Evolutionary conservation across 2,888 invertebrate species (phyloP).

Genomic region (Rhopalosiphum nymphaeae): DNA sequence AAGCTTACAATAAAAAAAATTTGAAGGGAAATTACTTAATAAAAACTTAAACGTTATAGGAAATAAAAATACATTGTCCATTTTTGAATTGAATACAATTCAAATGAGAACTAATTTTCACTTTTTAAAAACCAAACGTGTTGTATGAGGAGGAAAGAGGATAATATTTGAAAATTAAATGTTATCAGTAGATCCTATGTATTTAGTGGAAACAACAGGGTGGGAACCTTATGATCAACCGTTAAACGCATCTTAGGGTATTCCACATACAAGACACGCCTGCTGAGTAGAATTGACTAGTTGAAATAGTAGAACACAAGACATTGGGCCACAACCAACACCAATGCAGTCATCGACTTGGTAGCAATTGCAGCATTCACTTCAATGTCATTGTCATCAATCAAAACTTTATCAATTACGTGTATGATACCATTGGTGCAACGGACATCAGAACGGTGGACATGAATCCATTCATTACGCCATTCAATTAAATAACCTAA

Average conservation of each 20-base stretch:
- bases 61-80: conserved; percentile 26
- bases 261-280: conserved; percentile 48
- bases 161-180: conserved; percentile 33
- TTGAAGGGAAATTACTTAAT: background rate
- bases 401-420: conserved; percentile 89
- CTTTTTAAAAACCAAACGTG: conserved; percentile 9
- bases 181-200: conserved; percentile 32
- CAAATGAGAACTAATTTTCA: conserved; percentile 26
- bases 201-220: conserved; percentile 38
- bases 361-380: conserved; percentile 67
- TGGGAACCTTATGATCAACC: conserved; percentile 44
- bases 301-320: conserved; percentile 43
- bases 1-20: conserved; percentile 48
- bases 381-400: conserved; percentile 85
- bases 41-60: conserved; percentile 10
- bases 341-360: conserved; percentile 1
- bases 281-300: conserved; percentile 58
- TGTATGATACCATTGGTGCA: conserved; percentile 97
- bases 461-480: conserved; percentile 86
- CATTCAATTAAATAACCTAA: conserved; percentile 87
- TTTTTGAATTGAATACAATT: conserved; percentile 23
- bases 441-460: conserved; percentile 91
- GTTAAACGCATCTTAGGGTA: conserved; percentile 39
- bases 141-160: conserved; percentile 31
- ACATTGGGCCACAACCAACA: conserved; percentile 45